Evolutionary conservation across 2,797 vertebrate genomes (phyloP), one percentile per base, ranked within the genome.

Genomic region (Oreortyx pictus): DNA sequence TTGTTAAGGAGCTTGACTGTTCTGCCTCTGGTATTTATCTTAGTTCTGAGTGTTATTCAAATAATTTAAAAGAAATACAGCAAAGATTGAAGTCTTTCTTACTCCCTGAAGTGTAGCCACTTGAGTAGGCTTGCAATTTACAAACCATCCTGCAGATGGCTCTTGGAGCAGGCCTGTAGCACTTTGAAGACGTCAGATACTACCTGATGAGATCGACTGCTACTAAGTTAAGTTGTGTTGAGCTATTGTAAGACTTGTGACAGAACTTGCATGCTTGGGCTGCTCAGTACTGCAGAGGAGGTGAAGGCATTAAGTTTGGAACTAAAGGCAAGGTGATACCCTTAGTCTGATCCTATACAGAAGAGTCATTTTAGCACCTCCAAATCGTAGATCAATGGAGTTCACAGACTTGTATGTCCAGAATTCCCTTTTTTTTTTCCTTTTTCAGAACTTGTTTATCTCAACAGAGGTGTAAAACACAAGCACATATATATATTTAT

Each of bases 161-260:
- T 70, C 56, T 57, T 60, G 9, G 43, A 89, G n/a, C n/a, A 39
- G 50, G 31, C 39, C 39, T 64, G 23, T 43, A 81, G 41, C 12
- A 50, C 10, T 80, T 44, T 4, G 3, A 39, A 11, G 35, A 6
- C 5, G 14, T 19, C 39, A 65, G 57, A 19, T 41, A 9, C 13
- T 50, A 23, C 31, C 24, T 52, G 41, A 56, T 13, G 43, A 57
- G 17, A 39, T 35, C 56, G 39, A 11, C 33, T 66, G 46, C 11
- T 22, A 52, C 2, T 0, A 56, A 79, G 7, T 7, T 46, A 50
- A 66, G 68, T 2, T 0, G 0, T 46, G 50, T 16, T 70, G 14
- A 52, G 16, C 5, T 59, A n/a, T 24, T 39, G n/a, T 68, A 56
- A 33, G 20, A 22, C 25, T 43, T 7, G 18, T 24, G 22, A 23